phyloP scores from a whole-genome alignment of 2,113 vertebrate species.

The Thamnaconus septentrionalis region DNA sequence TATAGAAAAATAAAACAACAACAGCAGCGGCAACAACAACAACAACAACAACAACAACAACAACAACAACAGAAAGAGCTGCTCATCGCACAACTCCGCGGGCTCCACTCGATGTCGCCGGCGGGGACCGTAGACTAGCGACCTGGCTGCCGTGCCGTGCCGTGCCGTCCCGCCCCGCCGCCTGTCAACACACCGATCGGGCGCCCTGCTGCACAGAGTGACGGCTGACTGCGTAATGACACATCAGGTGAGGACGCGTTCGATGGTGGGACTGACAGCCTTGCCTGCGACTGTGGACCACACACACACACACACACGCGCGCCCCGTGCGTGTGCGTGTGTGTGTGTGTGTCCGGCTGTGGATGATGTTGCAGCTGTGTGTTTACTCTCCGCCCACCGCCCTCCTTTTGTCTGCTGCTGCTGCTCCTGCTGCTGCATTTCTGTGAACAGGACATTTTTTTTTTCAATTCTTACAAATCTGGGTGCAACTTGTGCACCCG shows the following conservation, averaged over 20 bases:
- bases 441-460: conserved; percentile 18
- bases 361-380: too few species aligned
- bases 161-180: neutral
- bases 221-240: conserved; percentile 67
- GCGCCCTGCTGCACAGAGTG: conserved; percentile 43
- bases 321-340: too few species aligned
- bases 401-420: too few species aligned
- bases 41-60: too few species aligned
- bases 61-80: conserved; percentile 1
- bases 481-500: neutral
- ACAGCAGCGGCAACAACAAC: too few species aligned
- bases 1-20: too few species aligned
- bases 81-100: conserved; percentile 33
- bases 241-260: conserved; percentile 69
- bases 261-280: neutral
- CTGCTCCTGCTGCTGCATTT: neutral
- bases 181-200: conserved; percentile 23
- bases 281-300: neutral
- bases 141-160: conserved; percentile 19
- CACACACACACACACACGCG: neutral
- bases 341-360: too few species aligned
- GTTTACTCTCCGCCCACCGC: too few species aligned
- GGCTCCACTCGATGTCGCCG: conserved; percentile 4
- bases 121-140: conserved; percentile 5
- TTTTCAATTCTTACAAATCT: neutral